Base-by-base conservation (phyloP, 2,113 vertebrate genomes). In the Gulo gulo region DNA sequence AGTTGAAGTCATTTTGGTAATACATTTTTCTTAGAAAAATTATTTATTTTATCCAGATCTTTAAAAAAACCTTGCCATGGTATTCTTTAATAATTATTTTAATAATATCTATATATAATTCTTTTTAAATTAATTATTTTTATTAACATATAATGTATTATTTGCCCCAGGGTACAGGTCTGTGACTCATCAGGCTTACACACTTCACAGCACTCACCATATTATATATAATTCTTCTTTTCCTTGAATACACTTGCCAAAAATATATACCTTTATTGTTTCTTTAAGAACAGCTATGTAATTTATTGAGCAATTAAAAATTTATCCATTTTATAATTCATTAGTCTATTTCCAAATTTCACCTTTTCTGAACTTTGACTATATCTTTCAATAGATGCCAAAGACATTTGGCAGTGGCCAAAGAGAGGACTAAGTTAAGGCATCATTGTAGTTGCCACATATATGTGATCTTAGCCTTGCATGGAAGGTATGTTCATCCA, bases 11-110 rank as follows among this genome's bases (percentile, higher is more conserved):
- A 94, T 81, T 92, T 92, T 85, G 23, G 63, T 81, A 89, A 76
- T 71, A 84, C 24, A 20, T 45, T 78, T 95, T 91, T 94, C 52
- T 84, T 85, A 88, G 31, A 88, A 92, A 78, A 96, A 80, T 55
- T 21, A 69, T 88, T 91, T 47, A 23, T 86, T 65, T 94, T 89
- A 80, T 97, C 18, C 31, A 96, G 20, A 84, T 76, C 47, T 78
- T 92, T 82, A 15, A 23, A 88, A 88, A 76, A 96, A 67, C 23
- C 29, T 65, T 65, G 29, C 34, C 14, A 87, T 76, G 42, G 3
- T 79, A 50, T 84, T 55, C 34, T 39, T 91, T 21, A 59, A 26
- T 50, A 34, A 82, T 87, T 97, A 82, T 82, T 95, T 88, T 86
- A 73, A 59, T 59, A 88, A 87, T 55, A 47, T 73, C 13, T 23